These are phyloP conservation scores for Aurelia sp. DNA, from an alignment of 30 jellyfish, hydroid and myxozoan species.

Conservation along the genomic window DNA sequence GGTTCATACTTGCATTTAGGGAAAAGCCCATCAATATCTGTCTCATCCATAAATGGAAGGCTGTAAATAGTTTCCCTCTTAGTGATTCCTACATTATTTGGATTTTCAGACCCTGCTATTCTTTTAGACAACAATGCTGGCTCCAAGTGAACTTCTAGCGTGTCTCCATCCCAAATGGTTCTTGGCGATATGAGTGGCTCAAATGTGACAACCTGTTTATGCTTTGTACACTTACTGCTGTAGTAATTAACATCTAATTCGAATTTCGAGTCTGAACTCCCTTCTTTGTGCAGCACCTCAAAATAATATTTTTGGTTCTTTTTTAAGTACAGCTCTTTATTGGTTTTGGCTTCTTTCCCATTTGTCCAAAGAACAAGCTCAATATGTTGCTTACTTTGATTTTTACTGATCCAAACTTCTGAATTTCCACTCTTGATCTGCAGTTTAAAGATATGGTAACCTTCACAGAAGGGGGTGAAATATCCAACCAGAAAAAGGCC, in stretches of 20 bases:
- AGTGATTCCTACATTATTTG: background rate
- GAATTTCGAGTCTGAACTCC: slow-evolving; percentile 1
- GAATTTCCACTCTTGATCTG: slow-evolving; percentile 28
- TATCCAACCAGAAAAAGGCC: slow-evolving; percentile 83
- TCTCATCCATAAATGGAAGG: slow-evolving; percentile 73
- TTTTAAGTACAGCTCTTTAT: background rate
- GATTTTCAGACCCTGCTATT: slow-evolving; percentile 8
- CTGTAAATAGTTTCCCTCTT: slow-evolving; percentile 49
- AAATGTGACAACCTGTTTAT: slow-evolving; percentile 4
- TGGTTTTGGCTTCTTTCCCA: background rate
- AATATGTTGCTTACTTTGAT: slow-evolving; percentile 30
- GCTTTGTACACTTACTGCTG: background rate
- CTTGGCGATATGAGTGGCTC: slow-evolving; percentile 27
- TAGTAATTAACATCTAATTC: slow-evolving; percentile 2
- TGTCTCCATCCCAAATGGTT: slow-evolving; percentile 14
- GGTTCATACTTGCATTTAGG: slow-evolving; percentile 80
- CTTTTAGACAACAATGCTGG: slow-evolving; percentile 4
- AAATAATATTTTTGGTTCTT: slow-evolving; percentile 48
- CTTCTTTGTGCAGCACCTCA: slow-evolving; percentile 54
- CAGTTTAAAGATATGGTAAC: slow-evolving; percentile 40
- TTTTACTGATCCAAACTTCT: slow-evolving; percentile 71
- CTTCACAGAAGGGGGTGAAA: slow-evolving; percentile 38
- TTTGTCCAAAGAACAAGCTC: slow-evolving; percentile 27
- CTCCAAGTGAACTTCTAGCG: slow-evolving; percentile 15
- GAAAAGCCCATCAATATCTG: slow-evolving; percentile 51